Percentiles rank a stretch among this genome's conserved stretches.
Conservation (phyloP, 2,797 vertebrate genomes). For the Amazonetta brasiliensis region DNA sequence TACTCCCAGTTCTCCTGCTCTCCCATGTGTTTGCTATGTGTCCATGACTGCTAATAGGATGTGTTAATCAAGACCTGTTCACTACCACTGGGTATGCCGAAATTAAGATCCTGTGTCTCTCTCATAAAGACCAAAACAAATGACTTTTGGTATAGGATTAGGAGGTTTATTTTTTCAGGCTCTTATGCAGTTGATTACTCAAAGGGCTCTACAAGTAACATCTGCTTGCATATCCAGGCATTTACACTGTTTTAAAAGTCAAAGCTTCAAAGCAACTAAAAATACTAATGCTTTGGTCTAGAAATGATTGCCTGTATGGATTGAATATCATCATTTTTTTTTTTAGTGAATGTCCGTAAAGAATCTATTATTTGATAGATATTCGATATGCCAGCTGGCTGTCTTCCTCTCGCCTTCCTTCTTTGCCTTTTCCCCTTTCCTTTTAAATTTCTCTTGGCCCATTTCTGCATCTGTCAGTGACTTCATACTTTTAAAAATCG, state of each 20-base stretch:
- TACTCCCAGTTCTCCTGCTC: not conserved
- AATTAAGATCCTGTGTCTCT: not conserved
- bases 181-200: not conserved
- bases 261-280: not conserved
- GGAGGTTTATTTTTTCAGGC: not conserved
- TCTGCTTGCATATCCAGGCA: not conserved
- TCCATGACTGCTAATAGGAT: not conserved
- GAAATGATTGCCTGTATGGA: not conserved
- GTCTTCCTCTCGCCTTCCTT: not conserved
- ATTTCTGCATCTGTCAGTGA: not conserved
- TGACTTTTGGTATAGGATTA: not conserved
- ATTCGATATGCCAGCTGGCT: not conserved
- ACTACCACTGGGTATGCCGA: rapidly evolving
- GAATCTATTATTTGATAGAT: not conserved
- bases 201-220: not conserved
- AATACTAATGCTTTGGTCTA: not conserved
- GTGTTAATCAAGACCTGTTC: not conserved
- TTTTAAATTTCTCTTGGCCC: not conserved
- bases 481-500: not conserved
- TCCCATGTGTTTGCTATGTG: not conserved
- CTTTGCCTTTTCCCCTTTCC: not conserved
- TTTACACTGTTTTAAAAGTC: not conserved
- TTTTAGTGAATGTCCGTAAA: not conserved
- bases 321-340: not conserved
- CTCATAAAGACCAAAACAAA: not conserved